Evolutionary conservation across 2,113 vertebrate genomes (phyloP).

Genomic region (cattle (Bos taurus)): DNA sequence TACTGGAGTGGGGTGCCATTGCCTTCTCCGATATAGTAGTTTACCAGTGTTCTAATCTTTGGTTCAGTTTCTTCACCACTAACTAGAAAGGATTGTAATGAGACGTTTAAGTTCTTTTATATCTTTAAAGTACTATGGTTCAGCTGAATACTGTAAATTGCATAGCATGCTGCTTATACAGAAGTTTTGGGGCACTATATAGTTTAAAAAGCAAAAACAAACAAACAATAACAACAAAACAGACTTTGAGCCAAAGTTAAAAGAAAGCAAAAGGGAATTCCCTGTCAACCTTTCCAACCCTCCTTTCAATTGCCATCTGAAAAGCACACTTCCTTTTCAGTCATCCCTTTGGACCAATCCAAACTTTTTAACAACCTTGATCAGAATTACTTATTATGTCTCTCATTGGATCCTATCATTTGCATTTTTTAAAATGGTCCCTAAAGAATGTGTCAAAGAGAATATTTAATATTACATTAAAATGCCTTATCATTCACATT

Average conservation of each 20-base stretch:
- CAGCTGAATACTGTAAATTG: neutral
- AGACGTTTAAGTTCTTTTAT: neutral
- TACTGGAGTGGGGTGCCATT: too few relatives aligned
- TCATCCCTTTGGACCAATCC: neutral
- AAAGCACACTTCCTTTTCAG: neutral
- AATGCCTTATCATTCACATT: slow-evolving; percentile 21
- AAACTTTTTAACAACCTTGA: slow-evolving; percentile 23
- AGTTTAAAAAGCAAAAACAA: neutral
- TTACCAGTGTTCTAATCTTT: neutral
- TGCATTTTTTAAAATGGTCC: neutral
- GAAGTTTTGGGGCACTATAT: neutral
- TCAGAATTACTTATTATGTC: neutral
- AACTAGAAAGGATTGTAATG: neutral
- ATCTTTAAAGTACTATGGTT: neutral
- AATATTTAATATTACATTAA: slow-evolving; percentile 32
- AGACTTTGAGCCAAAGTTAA: neutral
- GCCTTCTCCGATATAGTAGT: neutral
- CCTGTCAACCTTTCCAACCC: neutral
- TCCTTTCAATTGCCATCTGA: neutral
- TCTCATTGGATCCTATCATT: slow-evolving; percentile 24
- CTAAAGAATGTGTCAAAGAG: slow-evolving; percentile 21
- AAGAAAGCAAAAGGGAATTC: accelerated
- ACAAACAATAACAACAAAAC: neutral
- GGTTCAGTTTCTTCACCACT: neutral
- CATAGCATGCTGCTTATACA: neutral